These are phyloP conservation scores for Megathymus violae DNA, from an alignment of 1,140 invertebrate genomes.

Conservation along the genomic window DNA sequence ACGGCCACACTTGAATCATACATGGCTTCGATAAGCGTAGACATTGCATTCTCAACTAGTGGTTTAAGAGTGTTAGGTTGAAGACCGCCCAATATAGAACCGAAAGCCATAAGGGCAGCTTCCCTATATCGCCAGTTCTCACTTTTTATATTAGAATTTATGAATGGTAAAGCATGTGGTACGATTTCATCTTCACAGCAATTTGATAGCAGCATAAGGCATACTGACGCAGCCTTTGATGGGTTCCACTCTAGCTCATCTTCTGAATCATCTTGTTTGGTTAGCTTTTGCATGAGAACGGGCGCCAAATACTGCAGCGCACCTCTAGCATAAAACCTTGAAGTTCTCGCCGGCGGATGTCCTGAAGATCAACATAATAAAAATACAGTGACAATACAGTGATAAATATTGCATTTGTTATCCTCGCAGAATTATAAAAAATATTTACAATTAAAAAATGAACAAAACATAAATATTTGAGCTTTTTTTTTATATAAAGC, in stretches of 20 bases:
- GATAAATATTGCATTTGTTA: too few species aligned
- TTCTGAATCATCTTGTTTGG: slow-evolving; percentile 96
- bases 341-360: slow-evolving; percentile 94
- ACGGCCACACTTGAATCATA: slow-evolving; percentile 96
- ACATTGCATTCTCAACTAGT: slow-evolving; percentile 98
- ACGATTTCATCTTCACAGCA: slow-evolving; percentile 99
- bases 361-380: slow-evolving; percentile 80
- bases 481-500: too few species aligned
- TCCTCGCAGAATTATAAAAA: too few species aligned
- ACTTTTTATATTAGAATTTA: slow-evolving; percentile 96
- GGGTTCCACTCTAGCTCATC: slow-evolving; percentile 99
- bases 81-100: slow-evolving; percentile 97
- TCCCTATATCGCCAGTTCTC: slow-evolving; percentile 97
- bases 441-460: slow-evolving; percentile 18
- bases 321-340: slow-evolving; percentile 97
- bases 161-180: slow-evolving; percentile 98
- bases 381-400: too few species aligned
- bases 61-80: slow-evolving; percentile 94
- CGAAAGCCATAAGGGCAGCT: slow-evolving; percentile 99
- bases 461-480: too few species aligned
- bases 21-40: slow-evolving; percentile 96
- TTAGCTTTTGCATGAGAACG: slow-evolving; percentile 96
- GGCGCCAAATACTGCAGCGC: slow-evolving; percentile 98
- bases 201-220: slow-evolving; percentile 97
- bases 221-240: slow-evolving; percentile 99